phyloP scores from a whole-genome alignment of 1,140 invertebrate species.

The Pemphigus obesinymphae region DNA sequence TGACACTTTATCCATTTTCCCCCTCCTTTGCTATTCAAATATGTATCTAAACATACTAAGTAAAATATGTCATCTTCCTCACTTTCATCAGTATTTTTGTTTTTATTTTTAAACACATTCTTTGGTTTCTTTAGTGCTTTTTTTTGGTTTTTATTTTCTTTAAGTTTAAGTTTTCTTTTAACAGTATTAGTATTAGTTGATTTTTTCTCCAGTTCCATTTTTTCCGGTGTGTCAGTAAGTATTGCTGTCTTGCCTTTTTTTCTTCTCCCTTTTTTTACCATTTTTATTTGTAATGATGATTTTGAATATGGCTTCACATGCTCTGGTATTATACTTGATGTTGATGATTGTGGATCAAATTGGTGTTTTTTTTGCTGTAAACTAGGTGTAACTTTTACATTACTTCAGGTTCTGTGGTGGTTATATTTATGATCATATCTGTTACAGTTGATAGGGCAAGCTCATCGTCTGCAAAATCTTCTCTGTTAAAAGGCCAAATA shows the following conservation, averaged over 20 bases:
- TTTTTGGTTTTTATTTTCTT: neutral
- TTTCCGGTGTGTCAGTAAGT: neutral
- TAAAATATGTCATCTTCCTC: neutral
- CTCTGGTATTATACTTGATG: neutral
- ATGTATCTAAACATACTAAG: neutral
- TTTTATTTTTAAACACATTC: neutral
- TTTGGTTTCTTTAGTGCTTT: neutral
- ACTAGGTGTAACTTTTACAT: neutral
- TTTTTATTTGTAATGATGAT: neutral
- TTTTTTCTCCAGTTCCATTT: neutral
- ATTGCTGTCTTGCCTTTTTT: neutral
- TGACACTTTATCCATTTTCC: neutral
- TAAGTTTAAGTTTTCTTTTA: neutral
- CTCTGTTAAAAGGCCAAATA: slow-evolving; percentile 49
- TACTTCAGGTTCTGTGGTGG: neutral
- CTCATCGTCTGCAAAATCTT: slow-evolving; percentile 49
- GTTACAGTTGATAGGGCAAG: neutral
- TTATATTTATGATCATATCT: neutral
- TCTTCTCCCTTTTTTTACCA: neutral
- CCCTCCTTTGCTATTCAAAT: neutral
- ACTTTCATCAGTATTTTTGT: neutral
- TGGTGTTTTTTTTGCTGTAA: neutral
- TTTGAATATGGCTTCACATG: neutral
- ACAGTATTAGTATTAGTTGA: neutral
- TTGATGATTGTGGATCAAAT: neutral